Conservation (phyloP, 2,888 invertebrate genomes). For the Lochmaea capreae region DNA sequence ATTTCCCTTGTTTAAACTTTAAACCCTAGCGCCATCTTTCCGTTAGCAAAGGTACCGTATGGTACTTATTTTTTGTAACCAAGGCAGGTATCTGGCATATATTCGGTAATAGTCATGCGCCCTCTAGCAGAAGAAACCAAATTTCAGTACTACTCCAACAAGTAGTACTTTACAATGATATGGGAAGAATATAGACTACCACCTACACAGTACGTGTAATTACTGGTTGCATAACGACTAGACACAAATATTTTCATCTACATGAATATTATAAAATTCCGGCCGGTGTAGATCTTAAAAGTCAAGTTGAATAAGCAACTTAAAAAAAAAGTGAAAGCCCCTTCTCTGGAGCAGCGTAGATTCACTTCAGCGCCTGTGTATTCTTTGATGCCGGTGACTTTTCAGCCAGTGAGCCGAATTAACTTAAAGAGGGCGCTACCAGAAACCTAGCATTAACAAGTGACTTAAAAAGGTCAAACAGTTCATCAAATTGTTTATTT, state of each 20-base stretch:
- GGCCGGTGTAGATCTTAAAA: too few relatives aligned
- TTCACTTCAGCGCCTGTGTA: not conserved
- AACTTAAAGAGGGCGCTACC: conserved; percentile 26
- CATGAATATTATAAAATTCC: too few relatives aligned
- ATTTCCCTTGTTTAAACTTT: not conserved
- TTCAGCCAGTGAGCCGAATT: not conserved
- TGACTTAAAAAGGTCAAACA: conserved; percentile 38
- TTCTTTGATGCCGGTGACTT: not conserved
- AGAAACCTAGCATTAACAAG: conserved; percentile 29
- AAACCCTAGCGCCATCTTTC: not conserved
- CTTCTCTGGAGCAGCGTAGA: not conserved
- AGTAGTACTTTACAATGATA: not conserved
- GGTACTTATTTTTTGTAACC: not conserved
- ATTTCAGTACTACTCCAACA: too few relatives aligned
- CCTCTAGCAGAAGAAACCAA: too few relatives aligned
- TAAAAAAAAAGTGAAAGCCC: too few relatives aligned
- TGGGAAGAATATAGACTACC: not conserved
- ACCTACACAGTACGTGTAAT: not conserved
- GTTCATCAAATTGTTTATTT: conserved; percentile 41
- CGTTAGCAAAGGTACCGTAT: not conserved
- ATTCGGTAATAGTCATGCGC: too few relatives aligned
- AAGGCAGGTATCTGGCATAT: not conserved
- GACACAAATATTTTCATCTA: not conserved
- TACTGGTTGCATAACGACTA: conserved; percentile 5
- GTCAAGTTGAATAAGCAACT: too few relatives aligned